Conservation (phyloP, 2,113 vertebrate genomes). For the Geothlypis trichas region DNA sequence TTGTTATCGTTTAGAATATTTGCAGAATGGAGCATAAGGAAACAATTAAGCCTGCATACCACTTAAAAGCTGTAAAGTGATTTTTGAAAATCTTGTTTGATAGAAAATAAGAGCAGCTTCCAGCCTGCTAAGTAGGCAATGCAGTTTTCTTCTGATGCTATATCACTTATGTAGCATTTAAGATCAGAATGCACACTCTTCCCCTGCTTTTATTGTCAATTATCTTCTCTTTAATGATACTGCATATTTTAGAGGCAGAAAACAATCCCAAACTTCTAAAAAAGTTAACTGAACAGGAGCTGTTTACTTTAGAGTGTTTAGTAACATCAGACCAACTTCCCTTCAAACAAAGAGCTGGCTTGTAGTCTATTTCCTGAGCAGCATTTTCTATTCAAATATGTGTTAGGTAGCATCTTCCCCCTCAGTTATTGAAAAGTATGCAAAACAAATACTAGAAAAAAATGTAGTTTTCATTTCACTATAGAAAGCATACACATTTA, state of each 20-base stretch:
- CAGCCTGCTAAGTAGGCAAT: not conserved
- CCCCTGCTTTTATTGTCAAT: not conserved
- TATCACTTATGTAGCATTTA: not conserved
- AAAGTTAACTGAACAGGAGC: not conserved
- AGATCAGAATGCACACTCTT: not conserved
- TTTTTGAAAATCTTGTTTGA: not conserved
- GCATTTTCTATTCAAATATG: not conserved
- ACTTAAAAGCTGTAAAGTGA: not conserved
- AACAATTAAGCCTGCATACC: constrained; percentile 2
- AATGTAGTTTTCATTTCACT: not conserved
- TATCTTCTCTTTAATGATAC: constrained; percentile 6
- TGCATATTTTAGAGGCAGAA: not conserved
- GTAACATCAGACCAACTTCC: not conserved
- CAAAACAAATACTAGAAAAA: not conserved
- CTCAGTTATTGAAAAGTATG: not conserved
- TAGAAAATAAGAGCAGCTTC: not conserved
- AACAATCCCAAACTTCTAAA: not conserved
- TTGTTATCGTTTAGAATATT: not conserved
- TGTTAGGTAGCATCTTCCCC: not conserved
- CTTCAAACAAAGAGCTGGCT: not conserved
- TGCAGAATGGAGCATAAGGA: constrained; percentile 23
- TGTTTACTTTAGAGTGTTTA: not conserved
- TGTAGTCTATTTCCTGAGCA: not conserved
- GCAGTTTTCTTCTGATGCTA: not conserved
- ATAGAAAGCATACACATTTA: not conserved